Conservation (phyloP, 2,888 invertebrate species). For the Stenodera caucasica region DNA sequence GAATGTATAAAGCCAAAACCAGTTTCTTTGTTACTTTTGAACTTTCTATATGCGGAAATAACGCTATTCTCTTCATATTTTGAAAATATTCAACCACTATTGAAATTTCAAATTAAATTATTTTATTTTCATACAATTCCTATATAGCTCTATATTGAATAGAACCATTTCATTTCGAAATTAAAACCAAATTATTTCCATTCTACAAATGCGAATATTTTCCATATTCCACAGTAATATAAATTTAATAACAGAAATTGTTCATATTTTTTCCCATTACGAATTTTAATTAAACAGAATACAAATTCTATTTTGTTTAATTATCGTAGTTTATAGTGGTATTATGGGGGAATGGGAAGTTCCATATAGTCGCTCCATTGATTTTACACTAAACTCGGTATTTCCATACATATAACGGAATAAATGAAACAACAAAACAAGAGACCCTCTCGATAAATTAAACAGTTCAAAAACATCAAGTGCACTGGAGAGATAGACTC, state of each 20-base stretch:
- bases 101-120: no score
- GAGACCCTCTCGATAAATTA: conserved; percentile 1
- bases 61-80: background rate
- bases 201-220: no score
- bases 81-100: no score
- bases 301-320: no score
- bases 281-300: background rate
- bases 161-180: background rate
- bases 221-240: no score
- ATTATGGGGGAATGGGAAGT: background rate
- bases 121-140: no score
- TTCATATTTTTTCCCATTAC: background rate
- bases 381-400: background rate
- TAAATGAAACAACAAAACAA: background rate
- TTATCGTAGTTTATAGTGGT: no score
- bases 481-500: background rate
- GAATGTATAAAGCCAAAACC: background rate
- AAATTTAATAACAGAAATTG: no score
- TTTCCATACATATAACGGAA: background rate
- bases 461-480: background rate
- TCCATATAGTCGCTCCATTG: background rate
- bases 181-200: background rate
- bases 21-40: conserved; percentile 3
- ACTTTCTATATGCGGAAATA: conserved; percentile 3
- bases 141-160: background rate